Base-by-base conservation (phyloP, 2,113 vertebrate genomes). In the Miniopterus natalensis region DNA sequence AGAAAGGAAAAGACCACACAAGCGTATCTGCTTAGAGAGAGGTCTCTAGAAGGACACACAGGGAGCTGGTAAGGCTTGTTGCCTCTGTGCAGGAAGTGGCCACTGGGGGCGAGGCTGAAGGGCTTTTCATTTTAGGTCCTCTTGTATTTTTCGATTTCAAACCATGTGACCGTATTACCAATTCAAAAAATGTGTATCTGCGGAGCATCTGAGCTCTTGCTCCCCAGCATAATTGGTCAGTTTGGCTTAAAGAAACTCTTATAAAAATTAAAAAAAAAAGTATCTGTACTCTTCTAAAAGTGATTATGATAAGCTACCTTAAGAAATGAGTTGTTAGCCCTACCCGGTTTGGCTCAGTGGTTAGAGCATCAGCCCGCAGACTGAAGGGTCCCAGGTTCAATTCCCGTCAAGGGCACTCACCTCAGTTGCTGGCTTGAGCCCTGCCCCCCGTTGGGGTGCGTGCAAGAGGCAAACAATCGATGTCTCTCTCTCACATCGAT, bases 81-180 rank as follows among this genome's bases (percentile, higher is more conserved):
- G 17, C n/a, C 59, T 21, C 63, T 42, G 53, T 42, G 59, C 40
- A 45, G 40, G 23, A 77, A 36, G 29, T 20, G 25, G 40, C 51
- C 68, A 17, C 61, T 6, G 13, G 36, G 49, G 7, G 55, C 11
- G 11, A 45, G 29, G 51, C 27, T 29, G 45, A 88, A 9, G 21
- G 61, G 66, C 18, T 77, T 75, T 71, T 77, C 47, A 40, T 11
- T 70, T 55, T 84, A 70, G 8, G 55, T 53, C 25, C 20, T 74
- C 78, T 31, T 68, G 57, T 68, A n/a, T 15, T 70, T 88, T 91
- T 55, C 59, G 6, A 91, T 84, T 88, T 87, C 75, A 66, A 88
- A 88, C 25, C 29, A 42, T 12, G 8, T 47, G n/a, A 73, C 53
- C 40, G 11, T 61, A 61, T 12, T 21, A 66, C n/a, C 70, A 65